Evolutionary conservation across 1,140 invertebrate genomes (phyloP).

Genomic region (Sycophila sp.): DNA sequence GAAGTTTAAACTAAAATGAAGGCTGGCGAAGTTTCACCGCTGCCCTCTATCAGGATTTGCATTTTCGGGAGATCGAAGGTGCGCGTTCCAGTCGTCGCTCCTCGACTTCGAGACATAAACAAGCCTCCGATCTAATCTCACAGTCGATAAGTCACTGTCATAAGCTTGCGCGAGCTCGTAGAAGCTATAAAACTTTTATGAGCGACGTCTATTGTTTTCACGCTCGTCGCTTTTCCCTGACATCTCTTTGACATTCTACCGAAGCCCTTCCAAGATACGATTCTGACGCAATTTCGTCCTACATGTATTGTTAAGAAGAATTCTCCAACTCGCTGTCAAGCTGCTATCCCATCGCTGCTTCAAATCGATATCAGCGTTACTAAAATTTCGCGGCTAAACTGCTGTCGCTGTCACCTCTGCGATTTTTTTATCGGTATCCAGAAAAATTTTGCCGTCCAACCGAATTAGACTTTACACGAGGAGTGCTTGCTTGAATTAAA

Average conservation of each 20-base stretch:
- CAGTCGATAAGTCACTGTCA: constrained; percentile 24
- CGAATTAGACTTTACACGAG: too few relatives aligned
- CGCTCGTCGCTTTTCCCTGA: neutral
- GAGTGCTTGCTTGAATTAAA: too few relatives aligned
- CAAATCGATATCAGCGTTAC: neutral
- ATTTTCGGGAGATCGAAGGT: too few relatives aligned
- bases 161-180: neutral
- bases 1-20: too few relatives aligned
- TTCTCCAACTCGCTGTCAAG: neutral
- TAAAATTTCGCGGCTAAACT: neutral
- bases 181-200: constrained; percentile 18
- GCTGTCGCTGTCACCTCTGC: neutral
- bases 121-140: constrained; percentile 42
- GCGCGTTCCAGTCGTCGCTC: too few relatives aligned
- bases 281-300: too few relatives aligned
- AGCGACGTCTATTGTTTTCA: constrained; percentile 12
- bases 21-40: constrained; percentile 21
- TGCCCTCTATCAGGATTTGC: neutral
- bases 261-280: neutral
- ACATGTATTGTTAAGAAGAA: too few relatives aligned
- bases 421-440: neutral
- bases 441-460: too few relatives aligned
- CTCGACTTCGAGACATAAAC: neutral
- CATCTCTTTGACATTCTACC: neutral
- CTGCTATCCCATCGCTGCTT: neutral